phyloP scores from a whole-genome alignment of 2,113 vertebrate species.

The Atractosteus spatula region DNA sequence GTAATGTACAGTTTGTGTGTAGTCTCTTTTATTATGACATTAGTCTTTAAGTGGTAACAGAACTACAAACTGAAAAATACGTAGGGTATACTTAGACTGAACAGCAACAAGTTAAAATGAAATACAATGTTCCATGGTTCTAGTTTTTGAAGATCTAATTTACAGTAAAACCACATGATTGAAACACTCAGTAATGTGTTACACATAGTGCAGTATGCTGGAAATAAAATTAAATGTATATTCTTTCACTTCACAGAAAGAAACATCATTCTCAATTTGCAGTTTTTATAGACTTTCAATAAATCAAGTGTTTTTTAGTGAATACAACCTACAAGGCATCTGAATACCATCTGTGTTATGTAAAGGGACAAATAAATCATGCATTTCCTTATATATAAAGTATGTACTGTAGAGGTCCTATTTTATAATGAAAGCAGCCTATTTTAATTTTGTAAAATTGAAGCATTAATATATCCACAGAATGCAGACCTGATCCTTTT shows the following conservation, averaged over 20 bases:
- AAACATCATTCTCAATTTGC: too few relatives aligned
- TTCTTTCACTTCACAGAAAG: too few relatives aligned
- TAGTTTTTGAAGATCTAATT: too few relatives aligned
- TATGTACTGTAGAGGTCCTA: not conserved
- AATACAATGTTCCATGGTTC: too few relatives aligned
- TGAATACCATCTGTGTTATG: not conserved
- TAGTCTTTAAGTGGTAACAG: not conserved
- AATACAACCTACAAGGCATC: not conserved
- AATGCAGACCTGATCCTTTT: slow-evolving; percentile 23
- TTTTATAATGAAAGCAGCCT: not conserved
- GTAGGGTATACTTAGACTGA: slow-evolving; percentile 1
- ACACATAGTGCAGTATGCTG: too few relatives aligned
- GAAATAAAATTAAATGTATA: too few relatives aligned
- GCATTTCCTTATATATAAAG: slow-evolving; percentile 5
- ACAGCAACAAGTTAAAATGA: not conserved
- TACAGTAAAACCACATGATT: too few relatives aligned
- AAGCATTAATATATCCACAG: slow-evolving; percentile 15
- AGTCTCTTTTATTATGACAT: not conserved
- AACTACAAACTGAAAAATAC: not conserved
- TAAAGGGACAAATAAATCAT: slow-evolving; percentile 14
- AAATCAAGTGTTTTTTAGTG: too few relatives aligned
- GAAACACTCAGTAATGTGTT: too few relatives aligned
- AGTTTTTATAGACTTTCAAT: too few relatives aligned
- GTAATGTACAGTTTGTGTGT: not conserved
- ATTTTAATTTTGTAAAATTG: not conserved